Conservation (phyloP, 2,797 vertebrate species). For the Tauraco hartlaubi region DNA sequence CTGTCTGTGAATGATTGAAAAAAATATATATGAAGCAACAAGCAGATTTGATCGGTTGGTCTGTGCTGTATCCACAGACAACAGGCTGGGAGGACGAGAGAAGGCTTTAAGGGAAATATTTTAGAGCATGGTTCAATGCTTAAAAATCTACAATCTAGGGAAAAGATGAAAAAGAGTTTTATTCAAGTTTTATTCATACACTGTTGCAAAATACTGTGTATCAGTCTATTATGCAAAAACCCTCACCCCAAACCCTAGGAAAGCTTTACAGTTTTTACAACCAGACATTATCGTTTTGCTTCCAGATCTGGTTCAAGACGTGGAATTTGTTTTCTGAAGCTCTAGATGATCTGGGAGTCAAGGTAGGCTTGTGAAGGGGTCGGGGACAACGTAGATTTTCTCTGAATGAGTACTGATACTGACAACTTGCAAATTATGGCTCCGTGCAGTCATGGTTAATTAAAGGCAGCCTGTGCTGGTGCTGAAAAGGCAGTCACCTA, state of each 20-base stretch:
- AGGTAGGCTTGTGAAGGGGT: neutral
- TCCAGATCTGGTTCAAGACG: neutral
- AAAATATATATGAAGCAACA: neutral
- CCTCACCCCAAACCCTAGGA: neutral
- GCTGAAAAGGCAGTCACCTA: neutral
- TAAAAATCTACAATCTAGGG: neutral
- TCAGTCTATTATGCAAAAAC: neutral
- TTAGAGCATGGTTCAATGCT: neutral
- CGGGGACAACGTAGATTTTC: neutral
- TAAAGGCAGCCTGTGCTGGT: neutral
- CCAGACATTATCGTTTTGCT: neutral
- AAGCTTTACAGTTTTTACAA: neutral
- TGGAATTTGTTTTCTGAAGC: neutral
- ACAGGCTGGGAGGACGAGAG: constrained; percentile 40
- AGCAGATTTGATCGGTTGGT: neutral
- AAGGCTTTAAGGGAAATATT: neutral
- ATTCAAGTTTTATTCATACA: neutral
- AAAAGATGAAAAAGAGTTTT: neutral
- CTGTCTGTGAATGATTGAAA: constrained; percentile 1
- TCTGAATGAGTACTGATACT: neutral
- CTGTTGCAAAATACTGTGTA: neutral
- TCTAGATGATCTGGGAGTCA: neutral
- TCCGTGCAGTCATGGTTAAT: neutral
- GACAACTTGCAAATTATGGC: neutral
- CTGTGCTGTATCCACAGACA: neutral